phyloP scores from a whole-genome alignment of 2,113 vertebrate genomes.

The Petrocephalus microphthalmus region DNA sequence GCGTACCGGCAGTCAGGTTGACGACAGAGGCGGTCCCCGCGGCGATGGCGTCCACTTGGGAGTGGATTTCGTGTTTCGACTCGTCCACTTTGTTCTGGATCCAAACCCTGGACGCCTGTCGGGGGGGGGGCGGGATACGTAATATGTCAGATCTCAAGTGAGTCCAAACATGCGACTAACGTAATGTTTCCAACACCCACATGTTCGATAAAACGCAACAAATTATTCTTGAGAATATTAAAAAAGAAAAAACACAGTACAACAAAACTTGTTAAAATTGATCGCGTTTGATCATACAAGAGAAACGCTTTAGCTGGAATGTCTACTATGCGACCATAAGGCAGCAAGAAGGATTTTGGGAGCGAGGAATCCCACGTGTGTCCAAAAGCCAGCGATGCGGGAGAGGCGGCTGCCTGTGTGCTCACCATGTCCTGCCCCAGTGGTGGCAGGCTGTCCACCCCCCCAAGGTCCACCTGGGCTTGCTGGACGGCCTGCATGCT shows the following conservation, averaged over 20 bases:
- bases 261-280: background rate
- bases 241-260: background rate
- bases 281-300: background rate
- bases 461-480: slow-evolving; percentile 81
- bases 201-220: background rate
- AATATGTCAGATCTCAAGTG: background rate
- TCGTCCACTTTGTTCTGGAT: slow-evolving; percentile 99
- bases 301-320: background rate
- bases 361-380: background rate
- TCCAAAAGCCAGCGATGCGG: background rate
- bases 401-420: background rate
- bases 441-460: slow-evolving; percentile 86
- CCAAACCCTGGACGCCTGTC: slow-evolving; percentile 93
- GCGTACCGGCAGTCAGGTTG: slow-evolving; percentile 92
- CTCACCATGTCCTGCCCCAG: slow-evolving; percentile 94
- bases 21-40: slow-evolving; percentile 97
- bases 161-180: background rate
- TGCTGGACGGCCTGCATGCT: slow-evolving; percentile 97
- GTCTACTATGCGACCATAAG: background rate
- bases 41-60: slow-evolving; percentile 96
- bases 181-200: background rate
- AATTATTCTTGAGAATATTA: background rate
- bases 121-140: slow-evolving; percentile 31
- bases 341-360: background rate
- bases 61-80: slow-evolving; percentile 99